Percentiles rank a stretch among this genome's conserved stretches.
These are phyloP conservation scores for Ormia ochracea DNA, from an alignment of 2,888 invertebrate genomes.

Conservation along the genomic window DNA sequence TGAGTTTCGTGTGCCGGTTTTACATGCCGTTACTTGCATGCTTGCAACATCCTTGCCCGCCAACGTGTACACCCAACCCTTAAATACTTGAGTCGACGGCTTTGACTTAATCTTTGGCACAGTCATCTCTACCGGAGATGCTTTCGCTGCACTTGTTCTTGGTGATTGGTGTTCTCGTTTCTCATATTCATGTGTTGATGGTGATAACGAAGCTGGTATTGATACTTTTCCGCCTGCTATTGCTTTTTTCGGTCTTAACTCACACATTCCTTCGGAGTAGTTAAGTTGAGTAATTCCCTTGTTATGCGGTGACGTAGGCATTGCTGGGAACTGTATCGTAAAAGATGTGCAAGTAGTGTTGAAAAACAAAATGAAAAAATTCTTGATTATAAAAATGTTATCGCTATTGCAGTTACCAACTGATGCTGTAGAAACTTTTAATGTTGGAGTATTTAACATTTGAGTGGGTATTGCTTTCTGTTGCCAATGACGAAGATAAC, in stretches of 20 bases:
- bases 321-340: conserved; percentile 12
- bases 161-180: conserved; percentile 17
- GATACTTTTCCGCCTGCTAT: not conserved
- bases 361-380: conserved; percentile 18
- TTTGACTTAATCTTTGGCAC: conserved; percentile 49
- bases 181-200: not conserved
- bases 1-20: conserved; percentile 12
- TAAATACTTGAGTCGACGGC: conserved; percentile 42
- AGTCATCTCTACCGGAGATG: conserved; percentile 40
- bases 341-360: conserved; percentile 15
- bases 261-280: conserved; percentile 42
- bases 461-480: conserved; percentile 23
- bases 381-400: conserved; percentile 1
- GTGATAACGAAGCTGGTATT: not conserved
- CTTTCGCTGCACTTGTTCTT: conserved; percentile 12
- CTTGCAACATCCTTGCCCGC: conserved; percentile 45
- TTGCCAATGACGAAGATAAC: conserved; percentile 1
- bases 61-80: conserved; percentile 23
- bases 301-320: conserved; percentile 30
- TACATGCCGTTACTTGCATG: conserved; percentile 14
- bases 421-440: conserved; percentile 30
- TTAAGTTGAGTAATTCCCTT: conserved; percentile 51
- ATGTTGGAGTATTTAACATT: conserved; percentile 46
- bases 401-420: conserved; percentile 15
- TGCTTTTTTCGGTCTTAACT: not conserved